These are phyloP conservation scores for Eupithecia pulchellata DNA, from an alignment of 2,888 invertebrate species.

Conservation along the genomic window DNA sequence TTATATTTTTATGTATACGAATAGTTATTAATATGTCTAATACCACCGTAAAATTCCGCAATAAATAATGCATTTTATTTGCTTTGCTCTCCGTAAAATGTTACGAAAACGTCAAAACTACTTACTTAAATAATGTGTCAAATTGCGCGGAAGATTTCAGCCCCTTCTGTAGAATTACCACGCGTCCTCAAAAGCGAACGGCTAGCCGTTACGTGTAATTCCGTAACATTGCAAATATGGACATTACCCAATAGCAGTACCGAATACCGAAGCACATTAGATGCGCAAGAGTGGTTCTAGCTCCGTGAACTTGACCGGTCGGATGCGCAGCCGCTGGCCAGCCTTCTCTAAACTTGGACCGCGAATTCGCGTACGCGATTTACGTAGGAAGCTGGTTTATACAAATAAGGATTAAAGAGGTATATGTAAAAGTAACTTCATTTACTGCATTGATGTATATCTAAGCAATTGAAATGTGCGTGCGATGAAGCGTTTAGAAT, in stretches of 20 bases:
- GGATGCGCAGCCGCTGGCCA: conserved; percentile 69
- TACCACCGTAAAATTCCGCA: conserved; percentile 6
- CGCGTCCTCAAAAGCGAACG: conserved; percentile 15
- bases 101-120: neutral
- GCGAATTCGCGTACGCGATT: conserved; percentile 32
- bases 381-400: conserved; percentile 18
- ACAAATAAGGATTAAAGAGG: too few relatives aligned
- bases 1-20: neutral
- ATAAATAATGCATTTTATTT: neutral
- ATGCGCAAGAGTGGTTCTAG: conserved; percentile 52
- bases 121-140: neutral
- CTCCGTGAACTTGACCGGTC: conserved; percentile 80
- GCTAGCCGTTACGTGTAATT: conserved; percentile 23
- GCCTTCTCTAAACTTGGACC: conserved; percentile 58
- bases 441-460: too few relatives aligned
- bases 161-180: neutral
- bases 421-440: too few relatives aligned
- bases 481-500: too few relatives aligned
- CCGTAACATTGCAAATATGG: conserved; percentile 43
- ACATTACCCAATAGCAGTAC: conserved; percentile 38
- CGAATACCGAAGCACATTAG: conserved; percentile 42
- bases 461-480: too few relatives aligned
- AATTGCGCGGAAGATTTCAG: neutral
- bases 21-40: neutral
- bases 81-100: neutral